phyloP scores from a whole-genome alignment of 2,113 vertebrate species.

The Menidia beryllina region DNA sequence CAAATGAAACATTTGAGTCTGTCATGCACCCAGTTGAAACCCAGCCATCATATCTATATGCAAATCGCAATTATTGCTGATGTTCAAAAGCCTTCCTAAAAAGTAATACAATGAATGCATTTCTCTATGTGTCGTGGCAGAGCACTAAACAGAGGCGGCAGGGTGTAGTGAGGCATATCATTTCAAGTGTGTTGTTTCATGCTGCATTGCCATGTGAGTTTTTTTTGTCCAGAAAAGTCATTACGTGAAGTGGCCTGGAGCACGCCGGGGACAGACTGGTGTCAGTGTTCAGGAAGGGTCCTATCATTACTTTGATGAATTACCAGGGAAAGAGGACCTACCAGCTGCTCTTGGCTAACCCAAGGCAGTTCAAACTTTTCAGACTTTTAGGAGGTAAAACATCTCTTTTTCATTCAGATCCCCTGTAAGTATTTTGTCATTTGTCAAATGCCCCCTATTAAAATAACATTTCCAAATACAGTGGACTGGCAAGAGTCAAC shows the following conservation, averaged over 20 bases:
- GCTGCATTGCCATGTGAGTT: background rate
- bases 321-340: background rate
- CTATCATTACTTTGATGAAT: background rate
- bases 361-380: background rate
- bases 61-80: background rate
- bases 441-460: too few species aligned
- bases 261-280: background rate
- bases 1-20: constrained; percentile 31
- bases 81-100: background rate
- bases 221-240: background rate
- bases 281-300: background rate
- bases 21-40: background rate
- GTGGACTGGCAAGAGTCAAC: background rate
- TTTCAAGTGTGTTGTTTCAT: background rate
- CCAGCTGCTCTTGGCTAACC: background rate
- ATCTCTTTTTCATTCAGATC: background rate
- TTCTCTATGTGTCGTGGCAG: constrained; percentile 19
- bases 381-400: background rate
- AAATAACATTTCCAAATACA: background rate
- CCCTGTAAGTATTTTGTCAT: background rate
- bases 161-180: background rate
- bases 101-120: constrained; percentile 20
- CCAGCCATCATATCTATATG: background rate
- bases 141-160: background rate
- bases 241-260: background rate